phyloP scores from a whole-genome alignment of 2,113 vertebrate species.

The Pseudopodoces humilis region DNA sequence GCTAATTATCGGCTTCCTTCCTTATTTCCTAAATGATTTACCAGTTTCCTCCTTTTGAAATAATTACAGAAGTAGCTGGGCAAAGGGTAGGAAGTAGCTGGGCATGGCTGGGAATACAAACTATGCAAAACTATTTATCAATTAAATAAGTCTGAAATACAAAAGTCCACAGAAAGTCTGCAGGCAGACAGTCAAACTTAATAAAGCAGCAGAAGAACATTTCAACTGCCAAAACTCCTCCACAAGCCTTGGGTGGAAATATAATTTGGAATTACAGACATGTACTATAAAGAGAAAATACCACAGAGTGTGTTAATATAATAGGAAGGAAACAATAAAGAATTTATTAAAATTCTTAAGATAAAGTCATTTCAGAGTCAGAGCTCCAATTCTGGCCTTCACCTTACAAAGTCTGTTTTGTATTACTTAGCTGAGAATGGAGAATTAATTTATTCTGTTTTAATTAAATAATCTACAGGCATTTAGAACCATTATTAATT shows the following conservation, averaged over 20 bases:
- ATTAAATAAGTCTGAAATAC: not conserved
- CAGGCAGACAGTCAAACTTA: not conserved
- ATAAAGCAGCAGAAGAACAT: not conserved
- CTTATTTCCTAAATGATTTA: not conserved
- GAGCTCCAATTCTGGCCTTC: not conserved
- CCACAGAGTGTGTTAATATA: not conserved
- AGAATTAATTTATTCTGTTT: not conserved
- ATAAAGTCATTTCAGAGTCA: not conserved
- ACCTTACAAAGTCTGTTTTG: not conserved
- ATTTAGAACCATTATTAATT: not conserved
- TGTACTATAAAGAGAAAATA: not conserved
- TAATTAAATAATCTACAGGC: not conserved
- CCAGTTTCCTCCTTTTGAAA: not conserved
- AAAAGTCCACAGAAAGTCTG: not conserved
- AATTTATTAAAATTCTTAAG: not conserved
- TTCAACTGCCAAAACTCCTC: not conserved
- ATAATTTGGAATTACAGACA: not conserved
- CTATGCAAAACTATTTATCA: not conserved
- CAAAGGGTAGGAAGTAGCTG: not conserved
- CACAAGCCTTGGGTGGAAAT: not conserved
- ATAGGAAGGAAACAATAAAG: not conserved
- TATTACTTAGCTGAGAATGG: not conserved
- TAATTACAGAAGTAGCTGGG: not conserved
- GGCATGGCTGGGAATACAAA: not conserved
- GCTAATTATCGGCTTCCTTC: not conserved